Percentiles rank a stretch among this genome's conserved stretches.
Conservation (phyloP, 2,113 vertebrate species). For the Ariopsis seemanni region DNA sequence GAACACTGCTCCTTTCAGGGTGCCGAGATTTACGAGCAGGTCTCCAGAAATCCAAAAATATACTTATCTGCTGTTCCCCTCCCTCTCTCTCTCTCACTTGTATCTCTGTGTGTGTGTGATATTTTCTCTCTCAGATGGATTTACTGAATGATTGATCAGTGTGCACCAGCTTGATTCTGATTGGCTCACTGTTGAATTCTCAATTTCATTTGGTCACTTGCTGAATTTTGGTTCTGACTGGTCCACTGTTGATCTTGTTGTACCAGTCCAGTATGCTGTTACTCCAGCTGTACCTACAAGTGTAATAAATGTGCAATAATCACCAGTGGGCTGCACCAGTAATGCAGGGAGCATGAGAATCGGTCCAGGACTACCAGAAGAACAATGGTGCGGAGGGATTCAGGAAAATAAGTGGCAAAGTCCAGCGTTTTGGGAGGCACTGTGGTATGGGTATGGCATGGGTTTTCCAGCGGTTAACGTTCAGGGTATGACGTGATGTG, state of each 20-base stretch:
- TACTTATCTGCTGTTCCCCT: slow-evolving; percentile 16
- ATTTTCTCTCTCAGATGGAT: background rate
- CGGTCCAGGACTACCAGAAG: too few relatives aligned
- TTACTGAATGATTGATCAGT: background rate
- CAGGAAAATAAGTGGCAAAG: too few relatives aligned
- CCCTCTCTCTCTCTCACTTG: background rate
- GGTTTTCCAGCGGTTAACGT: too few relatives aligned
- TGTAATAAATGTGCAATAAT: background rate
- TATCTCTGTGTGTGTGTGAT: background rate
- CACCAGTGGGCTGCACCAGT: too few relatives aligned
- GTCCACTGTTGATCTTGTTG: background rate
- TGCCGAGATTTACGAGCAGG: slow-evolving; percentile 2
- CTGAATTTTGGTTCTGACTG: background rate
- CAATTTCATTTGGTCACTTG: background rate
- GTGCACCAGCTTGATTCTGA: background rate
- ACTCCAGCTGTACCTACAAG: background rate
- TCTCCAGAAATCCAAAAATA: slow-evolving; percentile 37
- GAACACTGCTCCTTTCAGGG: background rate
- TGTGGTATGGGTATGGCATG: too few relatives aligned
- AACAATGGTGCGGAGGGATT: too few relatives aligned
- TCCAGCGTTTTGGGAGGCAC: too few relatives aligned
- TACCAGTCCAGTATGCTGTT: background rate
- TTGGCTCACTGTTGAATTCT: background rate
- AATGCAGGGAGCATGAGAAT: too few relatives aligned
- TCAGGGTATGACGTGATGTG: too few relatives aligned